Conservation (phyloP, 1,140 invertebrate species). For the Mesaphorura yosii region DNA sequence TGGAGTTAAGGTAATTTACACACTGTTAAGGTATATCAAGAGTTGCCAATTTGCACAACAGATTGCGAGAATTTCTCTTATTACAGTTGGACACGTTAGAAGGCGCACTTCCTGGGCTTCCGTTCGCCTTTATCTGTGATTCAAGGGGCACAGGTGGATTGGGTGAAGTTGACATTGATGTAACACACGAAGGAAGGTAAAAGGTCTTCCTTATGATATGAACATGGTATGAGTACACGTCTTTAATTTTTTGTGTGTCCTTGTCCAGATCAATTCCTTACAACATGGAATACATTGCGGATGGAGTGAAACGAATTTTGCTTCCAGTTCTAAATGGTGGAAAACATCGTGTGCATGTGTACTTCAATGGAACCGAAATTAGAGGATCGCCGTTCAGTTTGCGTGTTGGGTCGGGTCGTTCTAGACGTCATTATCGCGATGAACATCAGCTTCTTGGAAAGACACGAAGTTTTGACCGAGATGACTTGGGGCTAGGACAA, state of each 20-base stretch:
- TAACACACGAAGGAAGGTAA: slow-evolving; percentile 50
- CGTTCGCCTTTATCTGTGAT: slow-evolving; percentile 73
- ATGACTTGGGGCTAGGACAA: slow-evolving; percentile 6
- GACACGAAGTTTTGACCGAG: slow-evolving; percentile 28
- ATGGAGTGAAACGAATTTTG: slow-evolving; percentile 70
- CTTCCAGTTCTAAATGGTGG: slow-evolving; percentile 80
- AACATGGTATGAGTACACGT: too few relatives aligned
- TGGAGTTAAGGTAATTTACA: slow-evolving; percentile 64
- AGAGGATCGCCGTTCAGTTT: slow-evolving; percentile 53
- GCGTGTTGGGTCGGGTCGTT: slow-evolving; percentile 36
- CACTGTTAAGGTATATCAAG: too few relatives aligned
- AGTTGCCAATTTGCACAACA: too few relatives aligned
- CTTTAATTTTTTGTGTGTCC: too few relatives aligned
- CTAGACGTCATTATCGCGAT: slow-evolving; percentile 17
- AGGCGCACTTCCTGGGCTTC: slow-evolving; percentile 59
- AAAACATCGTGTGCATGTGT: slow-evolving; percentile 84
- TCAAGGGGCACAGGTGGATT: slow-evolving; percentile 69
- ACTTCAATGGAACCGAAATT: slow-evolving; percentile 92
- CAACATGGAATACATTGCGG: slow-evolving; percentile 66
- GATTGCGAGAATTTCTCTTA: slow-evolving; percentile 24
- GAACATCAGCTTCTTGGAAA: slow-evolving; percentile 19
- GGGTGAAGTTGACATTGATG: slow-evolving; percentile 76
- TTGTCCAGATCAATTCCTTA: slow-evolving; percentile 58
- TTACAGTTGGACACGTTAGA: slow-evolving; percentile 52
- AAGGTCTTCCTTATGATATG: too few relatives aligned